A percentile compares a stretch with the other conserved stretches of the same genome.
phyloP scores from a whole-genome alignment of 2,113 vertebrate genomes.

The Speoplatyrhinus poulsoni region DNA sequence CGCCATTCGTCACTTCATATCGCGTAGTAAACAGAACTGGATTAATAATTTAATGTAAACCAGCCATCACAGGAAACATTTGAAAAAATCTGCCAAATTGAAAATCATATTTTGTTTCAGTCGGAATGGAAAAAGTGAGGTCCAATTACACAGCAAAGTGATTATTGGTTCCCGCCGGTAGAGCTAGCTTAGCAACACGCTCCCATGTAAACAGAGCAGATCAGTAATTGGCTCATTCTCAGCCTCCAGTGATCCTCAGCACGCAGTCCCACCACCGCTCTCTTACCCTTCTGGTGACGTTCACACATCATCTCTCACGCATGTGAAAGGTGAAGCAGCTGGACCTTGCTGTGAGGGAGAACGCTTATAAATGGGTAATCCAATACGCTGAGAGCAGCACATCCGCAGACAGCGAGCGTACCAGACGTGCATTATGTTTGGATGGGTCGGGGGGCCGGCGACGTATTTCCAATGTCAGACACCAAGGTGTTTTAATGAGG shows the following conservation, averaged over 20 bases:
- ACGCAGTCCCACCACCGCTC: conserved; percentile 8
- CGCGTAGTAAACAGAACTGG: conserved; percentile 5
- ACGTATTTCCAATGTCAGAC: conserved; percentile 49
- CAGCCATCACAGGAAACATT: too few species aligned
- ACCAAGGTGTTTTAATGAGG: conserved; percentile 69
- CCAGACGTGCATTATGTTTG: conserved; percentile 42
- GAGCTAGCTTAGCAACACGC: conserved; percentile 22
- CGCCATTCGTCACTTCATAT: not conserved
- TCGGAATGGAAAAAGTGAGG: not conserved
- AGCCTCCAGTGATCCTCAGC: conserved; percentile 8
- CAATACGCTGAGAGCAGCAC: conserved; percentile 65
- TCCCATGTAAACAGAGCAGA: conserved; percentile 31
- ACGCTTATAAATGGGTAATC: conserved; percentile 59
- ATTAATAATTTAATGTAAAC: conserved; percentile 25
- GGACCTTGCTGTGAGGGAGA: conserved; percentile 5
- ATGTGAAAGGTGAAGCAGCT: conserved; percentile 74
- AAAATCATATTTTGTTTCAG: conserved; percentile 10
- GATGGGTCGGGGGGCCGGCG: conserved; percentile 42
- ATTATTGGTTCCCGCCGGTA: conserved; percentile 25
- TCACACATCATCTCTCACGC: conserved; percentile 38
- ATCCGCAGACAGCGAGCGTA: conserved; percentile 41
- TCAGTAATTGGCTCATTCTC: conserved; percentile 46
- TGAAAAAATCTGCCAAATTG: not conserved
- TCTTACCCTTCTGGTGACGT: conserved; percentile 44
- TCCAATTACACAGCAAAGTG: conserved; percentile 24